Base-by-base conservation (phyloP, 2,797 vertebrate genomes). In the Intellagama lesueurii region DNA sequence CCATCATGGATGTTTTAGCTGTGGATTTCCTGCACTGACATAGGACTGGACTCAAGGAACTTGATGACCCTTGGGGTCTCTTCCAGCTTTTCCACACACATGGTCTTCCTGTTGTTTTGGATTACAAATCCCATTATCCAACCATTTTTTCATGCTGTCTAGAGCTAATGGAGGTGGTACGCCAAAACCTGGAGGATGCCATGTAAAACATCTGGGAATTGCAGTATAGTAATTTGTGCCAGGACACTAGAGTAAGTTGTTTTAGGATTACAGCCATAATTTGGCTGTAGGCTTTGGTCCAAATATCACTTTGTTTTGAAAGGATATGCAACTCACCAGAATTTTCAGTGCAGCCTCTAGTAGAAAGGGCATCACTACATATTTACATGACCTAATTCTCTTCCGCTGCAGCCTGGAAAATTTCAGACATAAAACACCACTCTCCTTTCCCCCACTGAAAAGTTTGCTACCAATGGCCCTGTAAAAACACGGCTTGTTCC, bases 381-480 rank as follows among this genome's bases (percentile, higher is more conserved):
- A 91, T 87, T 91, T 86, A 83, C 73, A 79, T 68, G 80, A 89
- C 66, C 87, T 88, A 89, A 72, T 64, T 89, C 66, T 83, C 85
- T 91, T 91, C 87, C 83, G 73, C 77, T 86, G 73, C 72, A 0
- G 0, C 47, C 24, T 28, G 44, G 88, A 82, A 84, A n/a, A 89
- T 88, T 82, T 81, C 49, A 47, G 30, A 76, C 14, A 7, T 60
- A 49, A 87, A 80, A 89, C 28, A 28, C 12, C 2, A 81, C 49
- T 28, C 19, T 16, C 28, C 28, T 90, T 89, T 91, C 7, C 5
- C 40, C 0, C 40, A 40, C 68, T 3, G 81, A 90, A 86, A 81
- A 28, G 73, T 78, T 90, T 90, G 84, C 75, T 87, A 92, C 69
- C 64, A 26, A 12, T 64, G 87, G 91, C 73, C 26, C 9, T 82